phyloP scores from a whole-genome alignment of 2,797 vertebrate species.

The Pseudocheirus occidentalis region DNA sequence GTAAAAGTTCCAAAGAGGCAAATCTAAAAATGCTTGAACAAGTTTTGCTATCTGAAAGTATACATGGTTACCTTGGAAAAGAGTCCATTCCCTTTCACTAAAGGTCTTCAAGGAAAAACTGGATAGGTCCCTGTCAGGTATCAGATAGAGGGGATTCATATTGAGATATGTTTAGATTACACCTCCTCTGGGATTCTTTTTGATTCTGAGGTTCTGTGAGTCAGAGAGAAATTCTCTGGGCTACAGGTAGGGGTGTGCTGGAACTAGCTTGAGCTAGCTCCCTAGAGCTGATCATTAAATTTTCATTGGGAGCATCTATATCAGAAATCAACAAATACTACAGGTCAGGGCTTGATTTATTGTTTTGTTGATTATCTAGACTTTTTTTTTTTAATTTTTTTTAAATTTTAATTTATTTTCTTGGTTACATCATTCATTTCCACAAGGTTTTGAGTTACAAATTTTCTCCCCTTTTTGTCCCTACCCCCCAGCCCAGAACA shows the following conservation, averaged over 20 bases:
- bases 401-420: too few species aligned
- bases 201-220: neutral
- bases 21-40: too few species aligned
- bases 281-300: neutral
- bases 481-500: too few species aligned
- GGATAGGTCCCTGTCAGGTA: neutral
- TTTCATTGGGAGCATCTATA: neutral
- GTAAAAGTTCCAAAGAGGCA: too few species aligned
- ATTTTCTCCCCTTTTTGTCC: too few species aligned
- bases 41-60: too few species aligned
- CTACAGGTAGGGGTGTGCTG: neutral
- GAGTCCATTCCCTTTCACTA: neutral
- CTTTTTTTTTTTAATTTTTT: too few species aligned
- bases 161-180: neutral
- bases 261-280: neutral
- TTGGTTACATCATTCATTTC: too few species aligned
- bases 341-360: neutral
- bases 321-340: neutral
- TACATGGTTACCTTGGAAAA: neutral
- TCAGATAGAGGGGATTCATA: neutral
- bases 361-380: neutral
- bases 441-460: too few species aligned
- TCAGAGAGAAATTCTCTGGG: neutral
- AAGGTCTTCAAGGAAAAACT: neutral
- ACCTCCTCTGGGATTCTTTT: neutral